A percentile compares a stretch with the other conserved stretches of the same genome.
Evolutionary conservation across 2,797 vertebrate genomes (phyloP).

Genomic region (Hozukius guyotensis): DNA sequence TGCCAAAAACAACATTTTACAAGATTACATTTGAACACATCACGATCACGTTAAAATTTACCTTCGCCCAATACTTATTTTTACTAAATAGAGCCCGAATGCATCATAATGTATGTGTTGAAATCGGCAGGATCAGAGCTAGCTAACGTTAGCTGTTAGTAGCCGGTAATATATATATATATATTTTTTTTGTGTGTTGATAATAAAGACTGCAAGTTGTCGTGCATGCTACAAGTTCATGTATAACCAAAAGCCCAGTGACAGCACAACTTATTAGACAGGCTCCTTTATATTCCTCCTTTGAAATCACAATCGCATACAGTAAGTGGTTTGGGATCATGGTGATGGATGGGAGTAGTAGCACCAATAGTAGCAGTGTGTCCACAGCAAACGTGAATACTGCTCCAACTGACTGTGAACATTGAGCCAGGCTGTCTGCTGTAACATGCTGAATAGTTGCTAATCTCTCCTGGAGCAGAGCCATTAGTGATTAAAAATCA

Average conservation of each 20-base stretch:
- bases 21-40: no score
- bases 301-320: neutral
- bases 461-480: constrained; percentile 37
- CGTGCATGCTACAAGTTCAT: neutral
- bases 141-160: no score
- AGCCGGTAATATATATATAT: no score
- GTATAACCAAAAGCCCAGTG: neutral
- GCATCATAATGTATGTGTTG: no score
- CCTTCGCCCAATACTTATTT: no score
- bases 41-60: no score
- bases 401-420: constrained; percentile 22
- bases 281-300: neutral
- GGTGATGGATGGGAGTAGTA: constrained; percentile 11
- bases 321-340: neutral
- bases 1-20: no score
- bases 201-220: neutral
- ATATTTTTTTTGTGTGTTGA: neutral
- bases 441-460: constrained; percentile 48
- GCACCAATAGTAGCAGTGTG: constrained; percentile 3
- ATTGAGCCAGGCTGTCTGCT: constrained; percentile 31
- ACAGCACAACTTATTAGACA: neutral
- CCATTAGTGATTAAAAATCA: constrained; percentile 31
- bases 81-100: no score
- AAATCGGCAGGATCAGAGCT: no score
- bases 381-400: constrained; percentile 8